Base-by-base conservation (phyloP, 2,113 vertebrate species). In the Mesocricetus auratus region DNA sequence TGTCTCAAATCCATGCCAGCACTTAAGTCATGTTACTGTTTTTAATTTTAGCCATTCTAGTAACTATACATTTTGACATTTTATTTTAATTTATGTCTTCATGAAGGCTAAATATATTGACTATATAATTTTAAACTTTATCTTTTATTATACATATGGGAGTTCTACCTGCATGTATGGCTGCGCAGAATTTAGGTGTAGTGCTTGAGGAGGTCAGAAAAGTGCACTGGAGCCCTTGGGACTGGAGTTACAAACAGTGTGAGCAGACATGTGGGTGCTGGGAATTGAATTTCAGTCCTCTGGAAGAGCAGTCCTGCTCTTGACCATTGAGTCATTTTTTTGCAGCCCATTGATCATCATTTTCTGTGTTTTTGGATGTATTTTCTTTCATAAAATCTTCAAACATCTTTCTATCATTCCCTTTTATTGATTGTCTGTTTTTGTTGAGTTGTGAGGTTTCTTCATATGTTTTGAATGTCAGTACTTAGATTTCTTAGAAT, bases 361-460 rank as follows among this genome's bases (percentile, higher is more conserved):
- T 89, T 75, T 68, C 68, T 92, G 60, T 81, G 33, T 62, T 94
- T 47, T 21, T n/a, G 86, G 64, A 75, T 81, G 47, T 50, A 66
- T 58, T 36, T 89, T 91, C 81, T 94, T 85, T 86, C 39, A 26
- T 75, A 81, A 93, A 85, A 1, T 71, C 12, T 60, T 93, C 71
- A 81, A 93, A 68, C 17, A 86, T 19, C 90, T 97, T 90, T 69
- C 22, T 6, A 74, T 33, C 1, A 2, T 33, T 19, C 22, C 17
- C 5, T 78, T 93, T 96, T 91, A 82, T 86, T 95, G n/a, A 15
- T 87, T 85, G 21, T 11, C 66, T 53, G 77, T 93, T 47, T 86
- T 91, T 90, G 89, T 85, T 91, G 71, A 96, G n/a, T 93, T 91
- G 73, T 66, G n/a, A 93, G 73, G 53, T 24, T 89, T 50, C 24